Base-by-base conservation (phyloP, 2,888 invertebrate genomes). In the Myathropa florea region DNA sequence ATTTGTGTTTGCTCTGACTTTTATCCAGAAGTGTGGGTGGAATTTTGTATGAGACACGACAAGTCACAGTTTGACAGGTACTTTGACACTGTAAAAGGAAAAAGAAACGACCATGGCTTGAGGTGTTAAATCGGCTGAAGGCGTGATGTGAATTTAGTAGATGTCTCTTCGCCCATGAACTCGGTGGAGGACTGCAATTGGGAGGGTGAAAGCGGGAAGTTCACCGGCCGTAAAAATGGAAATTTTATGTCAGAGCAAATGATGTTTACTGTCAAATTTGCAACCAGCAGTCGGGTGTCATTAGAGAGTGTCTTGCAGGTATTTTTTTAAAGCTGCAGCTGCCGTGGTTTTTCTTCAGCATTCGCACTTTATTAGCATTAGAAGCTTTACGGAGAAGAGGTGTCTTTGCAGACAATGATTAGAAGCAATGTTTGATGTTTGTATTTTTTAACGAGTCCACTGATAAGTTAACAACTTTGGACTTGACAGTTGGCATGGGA, bases 21-120 rank as follows among this genome's bases (percentile, higher is more conserved):
- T 76, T 67, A 57, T 76, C 65, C 76, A 28, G 59, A 33, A 60
- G 53, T 77, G 85, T 68, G 85, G 72, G 46, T 46, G 72, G 72
- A 81, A 68, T 83, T 81, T 85, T 63, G 63, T 85, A 85, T 77
- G 76, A 76, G 63, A 71, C 36, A 24, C 28, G 67, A 67, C 39
- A 36, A 61, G 59, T 73, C 68, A 59, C 63, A 23, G 71, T 55
- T 28, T 75, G 81, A 30, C 68, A 70, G 64, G 71, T 75, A 39
- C 68, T 76, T 76, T 67, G 76, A 67, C 65, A 60, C 39, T n/a
- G 65, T 24, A 61, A 55, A 39, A 39, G 68, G 24, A 23, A 26
- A 23, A 14, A 18, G 24, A 26, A 14, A 57, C 24, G 24, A 14
- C 39, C 65, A 72, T 65, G 60, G 33, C 67, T 73, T 61, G 67